These are phyloP conservation scores for Caiman crocodilus DNA, from an alignment of 2,797 vertebrate genomes.

Conservation along the genomic window DNA sequence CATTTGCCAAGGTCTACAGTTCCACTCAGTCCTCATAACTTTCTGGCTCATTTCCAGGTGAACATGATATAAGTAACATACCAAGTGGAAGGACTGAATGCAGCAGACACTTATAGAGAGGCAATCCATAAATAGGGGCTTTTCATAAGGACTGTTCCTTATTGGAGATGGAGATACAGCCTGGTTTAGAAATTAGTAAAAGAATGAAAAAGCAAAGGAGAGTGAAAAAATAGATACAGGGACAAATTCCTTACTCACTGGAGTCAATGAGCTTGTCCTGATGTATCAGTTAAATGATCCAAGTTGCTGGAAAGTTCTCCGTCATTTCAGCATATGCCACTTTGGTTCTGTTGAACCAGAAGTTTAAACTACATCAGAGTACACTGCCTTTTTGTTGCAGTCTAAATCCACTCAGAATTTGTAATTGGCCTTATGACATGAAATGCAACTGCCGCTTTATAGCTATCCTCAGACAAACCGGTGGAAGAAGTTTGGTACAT, in stretches of 20 bases:
- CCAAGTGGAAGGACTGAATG: not conserved
- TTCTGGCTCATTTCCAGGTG: not conserved
- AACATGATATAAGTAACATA: not conserved
- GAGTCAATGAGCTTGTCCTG: not conserved
- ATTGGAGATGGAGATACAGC: not conserved
- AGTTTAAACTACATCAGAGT: not conserved
- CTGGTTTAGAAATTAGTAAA: not conserved
- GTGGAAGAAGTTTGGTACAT: not conserved
- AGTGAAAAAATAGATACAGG: not conserved
- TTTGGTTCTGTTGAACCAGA: not conserved
- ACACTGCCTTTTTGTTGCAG: not conserved
- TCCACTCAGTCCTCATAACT: not conserved
- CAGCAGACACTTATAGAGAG: not conserved
- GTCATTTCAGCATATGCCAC: not conserved
- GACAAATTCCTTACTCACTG: not conserved
- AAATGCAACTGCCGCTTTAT: not conserved
- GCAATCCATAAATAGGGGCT: accelerated
- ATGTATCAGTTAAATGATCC: not conserved
- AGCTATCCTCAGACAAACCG: not conserved
- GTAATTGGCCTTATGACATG: not conserved
- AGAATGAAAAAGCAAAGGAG: not conserved
- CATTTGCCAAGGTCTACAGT: not conserved
- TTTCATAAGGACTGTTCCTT: not conserved
- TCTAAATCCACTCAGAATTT: not conserved
- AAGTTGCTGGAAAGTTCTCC: not conserved